Conservation (phyloP, 1,140 invertebrate genomes). For the Heliconius melpomene region DNA sequence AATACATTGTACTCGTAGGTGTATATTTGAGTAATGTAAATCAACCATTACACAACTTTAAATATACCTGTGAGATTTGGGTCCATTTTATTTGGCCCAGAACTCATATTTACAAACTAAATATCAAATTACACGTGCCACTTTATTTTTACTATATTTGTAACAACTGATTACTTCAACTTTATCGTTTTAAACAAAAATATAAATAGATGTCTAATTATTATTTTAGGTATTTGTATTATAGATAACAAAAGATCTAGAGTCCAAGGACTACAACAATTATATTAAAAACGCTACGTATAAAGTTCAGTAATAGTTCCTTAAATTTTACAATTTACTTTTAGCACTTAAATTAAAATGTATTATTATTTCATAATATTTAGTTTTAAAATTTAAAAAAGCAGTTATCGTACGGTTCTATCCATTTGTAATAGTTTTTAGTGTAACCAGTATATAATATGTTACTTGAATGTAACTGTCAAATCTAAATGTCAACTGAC, state of each 20-base stretch:
- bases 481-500: not conserved
- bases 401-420: too few species aligned
- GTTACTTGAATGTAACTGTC: not conserved
- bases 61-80: conserved; percentile 56
- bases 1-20: conserved; percentile 22
- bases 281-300: too few species aligned
- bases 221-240: not conserved
- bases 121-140: conserved; percentile 43
- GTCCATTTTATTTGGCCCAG: conserved; percentile 56
- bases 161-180: conserved; percentile 1
- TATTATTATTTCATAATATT: too few species aligned
- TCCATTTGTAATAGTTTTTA: too few species aligned
- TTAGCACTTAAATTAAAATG: too few species aligned
- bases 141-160: conserved; percentile 14
- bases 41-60: not conserved
- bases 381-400: too few species aligned
- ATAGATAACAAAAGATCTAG: not conserved
- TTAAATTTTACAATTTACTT: too few species aligned
- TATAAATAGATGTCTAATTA: not conserved
- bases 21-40: not conserved
- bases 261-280: not conserved
- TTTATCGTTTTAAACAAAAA: conserved; percentile 1
- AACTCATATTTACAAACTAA: conserved; percentile 45
- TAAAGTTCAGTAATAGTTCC: too few species aligned
- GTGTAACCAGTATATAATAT: too few species aligned